phyloP scores from a whole-genome alignment of 2,888 invertebrate genomes.

The Frankliniella fusca region DNA sequence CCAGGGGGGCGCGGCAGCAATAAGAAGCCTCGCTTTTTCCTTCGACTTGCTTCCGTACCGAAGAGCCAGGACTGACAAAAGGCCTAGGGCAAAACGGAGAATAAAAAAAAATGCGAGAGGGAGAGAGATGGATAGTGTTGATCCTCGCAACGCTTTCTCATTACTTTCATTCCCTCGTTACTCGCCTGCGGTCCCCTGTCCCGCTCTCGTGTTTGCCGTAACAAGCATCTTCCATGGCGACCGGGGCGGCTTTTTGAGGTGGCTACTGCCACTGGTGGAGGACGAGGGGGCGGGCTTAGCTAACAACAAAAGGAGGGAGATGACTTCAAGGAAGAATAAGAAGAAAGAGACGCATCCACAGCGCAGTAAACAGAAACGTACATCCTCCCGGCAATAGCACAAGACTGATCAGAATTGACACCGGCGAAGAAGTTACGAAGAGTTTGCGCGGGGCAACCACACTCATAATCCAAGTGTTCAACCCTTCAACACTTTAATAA shows the following conservation, averaged over 20 bases:
- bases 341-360: neutral
- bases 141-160: neutral
- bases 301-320: neutral
- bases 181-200: neutral
- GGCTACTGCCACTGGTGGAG: neutral
- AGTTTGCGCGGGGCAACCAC: too few species aligned
- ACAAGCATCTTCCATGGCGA: too few species aligned
- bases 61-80: neutral
- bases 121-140: neutral
- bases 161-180: slow-evolving; percentile 1
- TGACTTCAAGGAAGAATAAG: neutral
- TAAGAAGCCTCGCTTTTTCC: too few species aligned
- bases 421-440: too few species aligned
- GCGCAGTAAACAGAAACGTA: too few species aligned
- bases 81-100: neutral
- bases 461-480: too few species aligned
- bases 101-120: neutral
- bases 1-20: too few species aligned
- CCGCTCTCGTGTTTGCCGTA: neutral
- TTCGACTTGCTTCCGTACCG: neutral
- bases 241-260: neutral
- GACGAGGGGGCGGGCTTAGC: neutral
- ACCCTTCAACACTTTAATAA: too few species aligned
- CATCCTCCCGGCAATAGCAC: too few species aligned
- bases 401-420: too few species aligned